Percentiles rank a stretch among this genome's conserved stretches.
phyloP scores from a whole-genome alignment of 2,888 invertebrate genomes.

The Mesorhabditis belari region DNA sequence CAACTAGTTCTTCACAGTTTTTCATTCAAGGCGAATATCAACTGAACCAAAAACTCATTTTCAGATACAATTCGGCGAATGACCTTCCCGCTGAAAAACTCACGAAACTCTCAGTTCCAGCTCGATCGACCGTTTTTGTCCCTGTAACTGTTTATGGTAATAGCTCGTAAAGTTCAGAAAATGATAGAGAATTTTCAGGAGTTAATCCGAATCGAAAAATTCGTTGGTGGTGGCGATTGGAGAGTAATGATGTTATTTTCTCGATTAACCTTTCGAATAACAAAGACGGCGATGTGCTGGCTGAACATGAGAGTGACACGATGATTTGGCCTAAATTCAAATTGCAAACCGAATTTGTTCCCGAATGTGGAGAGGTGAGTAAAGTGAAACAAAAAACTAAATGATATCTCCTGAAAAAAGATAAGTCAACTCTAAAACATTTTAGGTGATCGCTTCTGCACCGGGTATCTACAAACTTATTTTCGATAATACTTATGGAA shows the following conservation, averaged over 20 bases:
- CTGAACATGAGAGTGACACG: constrained; percentile 36
- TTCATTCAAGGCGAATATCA: background rate
- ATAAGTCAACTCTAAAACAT: background rate
- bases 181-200: background rate
- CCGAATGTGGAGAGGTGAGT: constrained; percentile 36
- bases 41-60: background rate
- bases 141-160: constrained; percentile 32
- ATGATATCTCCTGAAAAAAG: background rate
- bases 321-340: constrained; percentile 40
- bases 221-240: constrained; percentile 43
- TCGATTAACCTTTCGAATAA: constrained; percentile 19
- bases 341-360: constrained; percentile 43
- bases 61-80: constrained; percentile 34
- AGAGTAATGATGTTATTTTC: constrained; percentile 30
- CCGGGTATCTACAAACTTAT: constrained; percentile 44
- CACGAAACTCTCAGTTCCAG: constrained; percentile 32
- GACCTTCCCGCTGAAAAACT: constrained; percentile 29
- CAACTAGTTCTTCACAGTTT: background rate
- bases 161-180: background rate
- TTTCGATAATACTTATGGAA: constrained; percentile 45
- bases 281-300: constrained; percentile 13
- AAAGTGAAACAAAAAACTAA: background rate
- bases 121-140: constrained; percentile 28
- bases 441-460: constrained; percentile 26
- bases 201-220: constrained; percentile 23